These are phyloP conservation scores for Drosophila guanche DNA, from an alignment of 1,140 invertebrate species.

Conservation along the genomic window DNA sequence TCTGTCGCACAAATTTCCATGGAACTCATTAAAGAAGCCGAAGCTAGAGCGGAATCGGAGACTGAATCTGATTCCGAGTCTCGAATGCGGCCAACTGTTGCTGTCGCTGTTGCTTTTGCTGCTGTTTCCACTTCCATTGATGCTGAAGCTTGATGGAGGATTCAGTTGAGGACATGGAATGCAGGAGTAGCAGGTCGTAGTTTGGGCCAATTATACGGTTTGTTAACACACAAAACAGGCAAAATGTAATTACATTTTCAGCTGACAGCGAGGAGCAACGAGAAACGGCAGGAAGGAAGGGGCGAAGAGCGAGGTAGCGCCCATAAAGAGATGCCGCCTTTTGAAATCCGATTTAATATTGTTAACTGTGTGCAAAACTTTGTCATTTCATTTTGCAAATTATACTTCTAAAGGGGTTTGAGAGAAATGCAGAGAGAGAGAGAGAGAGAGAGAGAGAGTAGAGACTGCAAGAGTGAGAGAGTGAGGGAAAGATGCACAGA, in stretches of 20 bases:
- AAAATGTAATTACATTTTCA: constrained; percentile 80
- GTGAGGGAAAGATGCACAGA: neutral
- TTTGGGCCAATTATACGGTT: constrained; percentile 78
- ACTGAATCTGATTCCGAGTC: constrained; percentile 26
- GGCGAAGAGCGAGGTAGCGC: no score
- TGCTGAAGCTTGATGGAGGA: constrained; percentile 1
- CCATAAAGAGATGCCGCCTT: constrained; percentile 34
- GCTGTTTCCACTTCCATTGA: constrained; percentile 3
- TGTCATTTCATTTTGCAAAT: constrained; percentile 75
- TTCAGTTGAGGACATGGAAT: constrained; percentile 40
- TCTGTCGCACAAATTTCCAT: neutral
- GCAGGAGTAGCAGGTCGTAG: constrained; percentile 46
- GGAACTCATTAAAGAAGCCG: constrained; percentile 35
- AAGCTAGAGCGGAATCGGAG: constrained; percentile 15
- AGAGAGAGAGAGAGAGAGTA: neutral
- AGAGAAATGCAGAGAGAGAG: constrained; percentile 16
- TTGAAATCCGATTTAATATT: constrained; percentile 82
- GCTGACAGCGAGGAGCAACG: constrained; percentile 20
- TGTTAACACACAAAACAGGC: constrained; percentile 80
- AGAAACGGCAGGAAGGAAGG: neutral
- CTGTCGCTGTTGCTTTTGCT: constrained; percentile 42
- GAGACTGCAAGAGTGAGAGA: constrained; percentile 1
- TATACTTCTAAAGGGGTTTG: constrained; percentile 34
- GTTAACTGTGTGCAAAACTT: constrained; percentile 80
- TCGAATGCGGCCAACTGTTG: constrained; percentile 66